Conservation (phyloP, 2,113 vertebrate species). For the Eulemur rufifrons region DNA sequence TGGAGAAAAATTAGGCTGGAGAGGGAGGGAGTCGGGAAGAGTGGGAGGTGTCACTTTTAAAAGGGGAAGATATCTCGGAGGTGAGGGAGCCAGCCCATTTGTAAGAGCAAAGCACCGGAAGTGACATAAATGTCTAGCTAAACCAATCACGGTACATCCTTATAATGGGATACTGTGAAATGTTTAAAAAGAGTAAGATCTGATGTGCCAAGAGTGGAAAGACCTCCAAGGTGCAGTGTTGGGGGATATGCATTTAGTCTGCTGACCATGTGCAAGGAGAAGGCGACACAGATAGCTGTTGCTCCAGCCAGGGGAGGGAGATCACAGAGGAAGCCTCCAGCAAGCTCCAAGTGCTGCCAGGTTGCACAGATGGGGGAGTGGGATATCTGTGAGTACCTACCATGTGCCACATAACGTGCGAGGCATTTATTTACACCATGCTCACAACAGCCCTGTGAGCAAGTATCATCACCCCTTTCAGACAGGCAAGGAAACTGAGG, state of each 20-base stretch:
- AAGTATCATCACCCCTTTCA: background rate
- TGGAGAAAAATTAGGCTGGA: background rate
- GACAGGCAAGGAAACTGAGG: background rate
- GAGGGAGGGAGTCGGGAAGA: background rate
- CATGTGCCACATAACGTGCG: accelerated
- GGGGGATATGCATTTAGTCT: no score
- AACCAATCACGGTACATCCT: background rate
- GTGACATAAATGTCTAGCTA: background rate
- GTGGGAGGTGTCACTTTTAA: background rate
- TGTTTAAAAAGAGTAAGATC: background rate
- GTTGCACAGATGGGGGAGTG: background rate
- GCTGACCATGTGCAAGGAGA: background rate
- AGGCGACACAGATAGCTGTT: background rate
- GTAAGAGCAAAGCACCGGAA: background rate
- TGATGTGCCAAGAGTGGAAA: background rate
- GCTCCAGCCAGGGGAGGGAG: background rate
- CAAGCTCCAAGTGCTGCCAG: accelerated
- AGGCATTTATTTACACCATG: background rate
- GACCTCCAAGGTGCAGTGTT: background rate
- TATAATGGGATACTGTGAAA: background rate
- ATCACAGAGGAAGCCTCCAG: background rate
- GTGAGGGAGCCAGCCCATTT: background rate
- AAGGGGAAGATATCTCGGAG: background rate
- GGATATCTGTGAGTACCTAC: accelerated
- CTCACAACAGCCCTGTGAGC: background rate